These are phyloP conservation scores for Digitonthophagus gazella DNA, from an alignment of 2,888 invertebrate genomes.

Conservation along the genomic window DNA sequence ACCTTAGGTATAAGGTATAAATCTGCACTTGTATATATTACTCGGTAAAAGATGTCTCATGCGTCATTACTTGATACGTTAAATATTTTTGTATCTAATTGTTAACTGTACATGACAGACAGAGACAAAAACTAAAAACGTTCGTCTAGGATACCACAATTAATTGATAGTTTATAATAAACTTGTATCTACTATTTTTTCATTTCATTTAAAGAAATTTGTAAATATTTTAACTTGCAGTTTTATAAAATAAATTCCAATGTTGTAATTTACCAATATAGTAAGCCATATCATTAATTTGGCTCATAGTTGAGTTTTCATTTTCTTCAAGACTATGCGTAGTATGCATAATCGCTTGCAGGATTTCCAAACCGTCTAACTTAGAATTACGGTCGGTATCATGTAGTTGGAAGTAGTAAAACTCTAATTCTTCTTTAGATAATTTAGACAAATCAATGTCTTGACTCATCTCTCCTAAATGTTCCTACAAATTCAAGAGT, in stretches of 20 bases:
- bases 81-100: too few relatives aligned
- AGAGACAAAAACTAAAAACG: too few relatives aligned
- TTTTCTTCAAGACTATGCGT: conserved; percentile 56
- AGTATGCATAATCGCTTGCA: conserved; percentile 78
- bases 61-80: too few relatives aligned
- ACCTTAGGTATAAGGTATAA: too few relatives aligned
- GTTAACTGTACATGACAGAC: too few relatives aligned
- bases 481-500: conserved; percentile 42
- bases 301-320: conserved; percentile 48
- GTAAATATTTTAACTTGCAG: too few relatives aligned
- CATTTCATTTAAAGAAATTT: too few relatives aligned
- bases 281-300: conserved; percentile 50
- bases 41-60: too few relatives aligned
- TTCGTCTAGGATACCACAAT: too few relatives aligned
- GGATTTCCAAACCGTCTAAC: conserved; percentile 85
- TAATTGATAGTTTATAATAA: too few relatives aligned
- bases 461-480: conserved; percentile 48
- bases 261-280: conserved; percentile 51
- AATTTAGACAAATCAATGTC: conserved; percentile 65
- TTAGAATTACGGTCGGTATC: conserved; percentile 88
- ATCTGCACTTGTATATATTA: too few relatives aligned
- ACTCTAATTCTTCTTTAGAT: conserved; percentile 82
- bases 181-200: too few relatives aligned
- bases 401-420: conserved; percentile 82
- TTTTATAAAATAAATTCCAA: neutral